phyloP scores from a whole-genome alignment of 2,113 vertebrate genomes.

The Melanotaenia duboulayi region DNA sequence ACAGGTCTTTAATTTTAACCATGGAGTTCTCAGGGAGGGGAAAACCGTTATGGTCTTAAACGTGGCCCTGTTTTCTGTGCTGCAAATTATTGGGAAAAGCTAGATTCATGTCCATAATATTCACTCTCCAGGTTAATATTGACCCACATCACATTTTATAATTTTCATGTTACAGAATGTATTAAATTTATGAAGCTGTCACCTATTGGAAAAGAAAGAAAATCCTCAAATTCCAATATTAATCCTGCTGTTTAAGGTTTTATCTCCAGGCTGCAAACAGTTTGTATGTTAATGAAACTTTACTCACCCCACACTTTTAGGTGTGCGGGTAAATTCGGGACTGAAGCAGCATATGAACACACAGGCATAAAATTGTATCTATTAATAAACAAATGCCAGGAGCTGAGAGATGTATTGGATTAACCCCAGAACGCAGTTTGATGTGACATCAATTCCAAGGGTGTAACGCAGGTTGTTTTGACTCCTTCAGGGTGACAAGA shows the following conservation, averaged over 20 bases:
- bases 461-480: not conserved
- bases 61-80: too few relatives aligned
- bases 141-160: not conserved
- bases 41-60: too few relatives aligned
- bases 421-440: not conserved
- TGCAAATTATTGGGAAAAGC: too few relatives aligned
- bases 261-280: not conserved
- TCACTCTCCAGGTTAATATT: not conserved
- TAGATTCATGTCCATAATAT: too few relatives aligned
- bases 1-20: too few relatives aligned
- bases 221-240: not conserved
- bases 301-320: too few relatives aligned
- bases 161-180: not conserved
- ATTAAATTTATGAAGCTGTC: not conserved
- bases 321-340: too few relatives aligned
- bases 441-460: not conserved
- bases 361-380: too few relatives aligned
- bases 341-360: too few relatives aligned
- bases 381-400: not conserved
- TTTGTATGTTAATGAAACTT: too few relatives aligned
- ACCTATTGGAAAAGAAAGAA: not conserved
- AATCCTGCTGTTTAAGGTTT: not conserved
- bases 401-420: not conserved
- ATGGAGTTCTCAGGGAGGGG: too few relatives aligned
- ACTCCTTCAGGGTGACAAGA: not conserved